These are phyloP conservation scores for Drosophila leonis DNA, from an alignment of 2,888 invertebrate genomes.

Conservation along the genomic window DNA sequence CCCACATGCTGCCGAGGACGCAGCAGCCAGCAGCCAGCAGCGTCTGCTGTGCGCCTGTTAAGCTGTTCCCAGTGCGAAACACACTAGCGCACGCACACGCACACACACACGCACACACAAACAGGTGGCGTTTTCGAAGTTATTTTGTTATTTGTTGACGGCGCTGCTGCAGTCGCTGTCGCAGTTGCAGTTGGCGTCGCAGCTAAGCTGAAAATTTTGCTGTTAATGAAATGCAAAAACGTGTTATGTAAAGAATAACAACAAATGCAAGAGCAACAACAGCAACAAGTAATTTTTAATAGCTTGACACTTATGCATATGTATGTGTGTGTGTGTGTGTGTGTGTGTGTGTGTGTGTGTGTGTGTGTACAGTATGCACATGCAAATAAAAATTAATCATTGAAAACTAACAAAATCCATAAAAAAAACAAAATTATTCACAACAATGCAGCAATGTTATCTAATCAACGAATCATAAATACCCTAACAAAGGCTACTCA, in stretches of 20 bases:
- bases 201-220: constrained; percentile 55
- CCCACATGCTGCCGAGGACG: constrained; percentile 24
- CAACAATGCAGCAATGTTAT: not conserved
- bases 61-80: constrained; percentile 41
- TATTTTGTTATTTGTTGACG: constrained; percentile 1
- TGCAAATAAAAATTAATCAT: constrained; percentile 71
- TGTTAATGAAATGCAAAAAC: constrained; percentile 71
- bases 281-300: constrained; percentile 59
- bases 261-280: constrained; percentile 34
- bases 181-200: constrained; percentile 18
- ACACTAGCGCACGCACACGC: constrained; percentile 14
- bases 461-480: constrained; percentile 18
- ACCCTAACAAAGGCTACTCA: constrained; percentile 20
- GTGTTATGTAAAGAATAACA: constrained; percentile 67
- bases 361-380: constrained; percentile 37
- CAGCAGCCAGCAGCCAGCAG: constrained; percentile 3
- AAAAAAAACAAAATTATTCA: constrained; percentile 43
- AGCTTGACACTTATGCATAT: constrained; percentile 45
- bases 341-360: constrained; percentile 1
- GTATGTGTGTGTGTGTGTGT: constrained; percentile 14
- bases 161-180: constrained; percentile 23
- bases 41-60: constrained; percentile 63
- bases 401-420: constrained; percentile 64
- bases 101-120: constrained; percentile 19
- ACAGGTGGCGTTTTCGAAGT: constrained; percentile 49